Percentiles rank a stretch among this genome's conserved stretches.
phyloP scores from a whole-genome alignment of 1,140 invertebrate genomes.

The Zaprionus nigranus region DNA sequence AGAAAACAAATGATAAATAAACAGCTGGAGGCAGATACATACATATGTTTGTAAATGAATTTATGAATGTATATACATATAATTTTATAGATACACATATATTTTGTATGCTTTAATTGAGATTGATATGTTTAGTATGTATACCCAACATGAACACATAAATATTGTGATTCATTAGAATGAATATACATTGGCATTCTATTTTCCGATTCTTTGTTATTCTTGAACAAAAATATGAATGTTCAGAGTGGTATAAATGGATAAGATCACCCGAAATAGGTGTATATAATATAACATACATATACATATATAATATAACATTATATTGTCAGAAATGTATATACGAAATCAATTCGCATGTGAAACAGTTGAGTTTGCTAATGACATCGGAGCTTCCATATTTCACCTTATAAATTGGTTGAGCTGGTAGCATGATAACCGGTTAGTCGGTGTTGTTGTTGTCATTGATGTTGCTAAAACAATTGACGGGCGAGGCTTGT shows the following conservation, averaged over 20 bases:
- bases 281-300: too few relatives aligned
- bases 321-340: not conserved
- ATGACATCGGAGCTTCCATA: too few relatives aligned
- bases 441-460: slow-evolving; percentile 40
- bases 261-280: not conserved
- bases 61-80: too few relatives aligned
- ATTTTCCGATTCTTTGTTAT: not conserved
- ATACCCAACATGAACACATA: not conserved
- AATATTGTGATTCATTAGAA: not conserved
- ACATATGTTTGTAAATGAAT: too few relatives aligned
- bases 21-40: too few relatives aligned
- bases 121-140: not conserved
- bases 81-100: not conserved
- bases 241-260: too few relatives aligned
- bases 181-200: not conserved
- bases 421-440: slow-evolving; percentile 39
- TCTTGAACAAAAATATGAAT: not conserved
- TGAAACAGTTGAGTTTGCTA: not conserved
- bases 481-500: slow-evolving; percentile 50
- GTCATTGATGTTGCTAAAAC: slow-evolving; percentile 36
- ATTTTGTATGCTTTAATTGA: not conserved
- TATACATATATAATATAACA: too few relatives aligned
- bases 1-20: not conserved
- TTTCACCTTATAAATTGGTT: too few relatives aligned
- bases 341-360: not conserved